These are phyloP conservation scores for Rhyacichthys aspro DNA, from an alignment of 2,797 vertebrate species.

Conservation along the genomic window DNA sequence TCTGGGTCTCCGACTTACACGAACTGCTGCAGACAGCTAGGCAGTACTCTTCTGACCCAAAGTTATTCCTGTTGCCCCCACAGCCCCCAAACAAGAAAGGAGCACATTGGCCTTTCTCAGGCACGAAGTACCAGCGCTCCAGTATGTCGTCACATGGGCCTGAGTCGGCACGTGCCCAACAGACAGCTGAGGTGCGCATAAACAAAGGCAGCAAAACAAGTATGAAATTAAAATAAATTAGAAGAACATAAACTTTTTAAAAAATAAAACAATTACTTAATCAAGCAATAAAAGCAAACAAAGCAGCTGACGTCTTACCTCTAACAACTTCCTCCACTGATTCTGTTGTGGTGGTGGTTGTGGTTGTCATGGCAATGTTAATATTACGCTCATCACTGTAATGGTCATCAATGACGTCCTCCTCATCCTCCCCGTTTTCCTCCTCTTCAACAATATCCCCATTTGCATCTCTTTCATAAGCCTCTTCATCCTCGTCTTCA, in stretches of 20 bases:
- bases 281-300: background rate
- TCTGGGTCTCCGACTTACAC: conserved; percentile 86
- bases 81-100: conserved; percentile 99
- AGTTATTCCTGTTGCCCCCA: conserved; percentile 99
- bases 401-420: conserved; percentile 82
- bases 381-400: conserved; percentile 87
- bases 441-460: conserved; percentile 68
- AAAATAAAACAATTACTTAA: conserved; percentile 17
- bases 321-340: conserved; percentile 97
- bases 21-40: conserved; percentile 95
- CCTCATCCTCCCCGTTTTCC: conserved; percentile 61
- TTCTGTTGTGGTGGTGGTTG: conserved; percentile 96
- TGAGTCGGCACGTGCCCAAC: conserved; percentile 92
- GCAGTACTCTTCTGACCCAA: conserved; percentile 99
- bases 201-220: conserved; percentile 50
- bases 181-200: conserved; percentile 87
- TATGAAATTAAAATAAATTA: conserved; percentile 26
- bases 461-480: conserved; percentile 75
- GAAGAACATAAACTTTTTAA: conserved; percentile 15
- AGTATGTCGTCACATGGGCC: conserved; percentile 92
- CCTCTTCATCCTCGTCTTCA: conserved; percentile 82
- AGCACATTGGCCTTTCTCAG: conserved; percentile 88
- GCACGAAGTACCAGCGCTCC: conserved; percentile 96
- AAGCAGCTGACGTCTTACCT: conserved; percentile 80
- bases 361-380: conserved; percentile 92